Conservation (phyloP, 2,888 invertebrate genomes). For the Ophonus ardosiacus region DNA sequence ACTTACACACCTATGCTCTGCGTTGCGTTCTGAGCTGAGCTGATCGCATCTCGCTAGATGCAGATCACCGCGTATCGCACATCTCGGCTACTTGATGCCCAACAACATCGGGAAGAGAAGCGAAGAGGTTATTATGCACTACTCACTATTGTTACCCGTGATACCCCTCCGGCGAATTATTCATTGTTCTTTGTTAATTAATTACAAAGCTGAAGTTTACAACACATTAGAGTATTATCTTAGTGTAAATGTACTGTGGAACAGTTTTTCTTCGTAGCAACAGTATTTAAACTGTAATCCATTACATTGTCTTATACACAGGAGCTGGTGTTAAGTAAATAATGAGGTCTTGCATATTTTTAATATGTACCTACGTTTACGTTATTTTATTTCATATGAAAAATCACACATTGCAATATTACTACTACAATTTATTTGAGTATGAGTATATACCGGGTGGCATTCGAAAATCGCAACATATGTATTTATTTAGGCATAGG, state of each 20-base stretch:
- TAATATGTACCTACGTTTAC: too few relatives aligned
- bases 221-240: constrained; percentile 10
- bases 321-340: background rate
- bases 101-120: constrained; percentile 3
- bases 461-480: too few relatives aligned
- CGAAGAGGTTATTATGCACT: constrained; percentile 33
- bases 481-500: too few relatives aligned
- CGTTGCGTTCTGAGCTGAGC: constrained; percentile 2
- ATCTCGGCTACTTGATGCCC: constrained; percentile 53
- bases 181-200: constrained; percentile 40
- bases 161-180: constrained; percentile 23
- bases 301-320: background rate
- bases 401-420: too few relatives aligned
- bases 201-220: constrained; percentile 29
- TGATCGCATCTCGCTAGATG: constrained; percentile 20
- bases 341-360: background rate
- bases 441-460: too few relatives aligned
- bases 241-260: background rate
- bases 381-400: too few relatives aligned
- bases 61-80: constrained; percentile 48
- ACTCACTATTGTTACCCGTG: constrained; percentile 49
- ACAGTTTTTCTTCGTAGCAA: background rate
- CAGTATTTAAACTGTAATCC: background rate
- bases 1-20: constrained; percentile 7
- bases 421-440: too few relatives aligned